These are phyloP conservation scores for Augochlora pura DNA, from an alignment of 1,140 invertebrate genomes.

Conservation along the genomic window DNA sequence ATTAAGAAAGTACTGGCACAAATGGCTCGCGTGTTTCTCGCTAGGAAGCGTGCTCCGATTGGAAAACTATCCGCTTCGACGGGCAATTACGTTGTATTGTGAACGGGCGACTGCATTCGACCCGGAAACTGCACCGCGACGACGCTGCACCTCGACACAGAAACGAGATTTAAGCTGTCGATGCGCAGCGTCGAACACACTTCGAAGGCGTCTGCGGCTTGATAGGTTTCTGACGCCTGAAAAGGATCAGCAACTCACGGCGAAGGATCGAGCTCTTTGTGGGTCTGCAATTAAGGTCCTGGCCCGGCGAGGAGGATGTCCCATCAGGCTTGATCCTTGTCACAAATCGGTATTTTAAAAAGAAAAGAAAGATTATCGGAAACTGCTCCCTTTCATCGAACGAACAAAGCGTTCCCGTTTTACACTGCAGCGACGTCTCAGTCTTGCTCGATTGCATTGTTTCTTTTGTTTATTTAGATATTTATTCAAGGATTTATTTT, in stretches of 20 bases:
- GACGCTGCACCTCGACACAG: slow-evolving; percentile 32
- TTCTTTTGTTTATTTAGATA: no score
- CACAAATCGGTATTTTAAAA: slow-evolving; percentile 23
- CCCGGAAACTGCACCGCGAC: slow-evolving; percentile 36
- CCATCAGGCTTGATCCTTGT: slow-evolving; percentile 18
- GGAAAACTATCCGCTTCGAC: slow-evolving; percentile 20
- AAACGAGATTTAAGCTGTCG: slow-evolving; percentile 60
- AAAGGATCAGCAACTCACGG: slow-evolving; percentile 65
- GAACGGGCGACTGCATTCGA: background rate
- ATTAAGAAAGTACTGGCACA: no score
- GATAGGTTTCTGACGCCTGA: slow-evolving; percentile 59
- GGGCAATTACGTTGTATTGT: slow-evolving; percentile 34
- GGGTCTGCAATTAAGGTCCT: slow-evolving; percentile 49
- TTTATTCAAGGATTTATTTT: no score
- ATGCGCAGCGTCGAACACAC: slow-evolving; percentile 59
- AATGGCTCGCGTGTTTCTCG: background rate
- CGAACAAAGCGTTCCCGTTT: background rate
- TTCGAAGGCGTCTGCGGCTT: slow-evolving; percentile 62
- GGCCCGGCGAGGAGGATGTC: slow-evolving; percentile 35
- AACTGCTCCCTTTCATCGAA: slow-evolving; percentile 1
- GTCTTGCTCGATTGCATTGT: no score
- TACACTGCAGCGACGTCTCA: no score
- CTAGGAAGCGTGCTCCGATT: background rate
- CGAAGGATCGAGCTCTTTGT: slow-evolving; percentile 57
- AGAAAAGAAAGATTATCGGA: background rate